Evolutionary conservation across 2,797 vertebrate species (phyloP).

Genomic region (Spheniscus humboldti): DNA sequence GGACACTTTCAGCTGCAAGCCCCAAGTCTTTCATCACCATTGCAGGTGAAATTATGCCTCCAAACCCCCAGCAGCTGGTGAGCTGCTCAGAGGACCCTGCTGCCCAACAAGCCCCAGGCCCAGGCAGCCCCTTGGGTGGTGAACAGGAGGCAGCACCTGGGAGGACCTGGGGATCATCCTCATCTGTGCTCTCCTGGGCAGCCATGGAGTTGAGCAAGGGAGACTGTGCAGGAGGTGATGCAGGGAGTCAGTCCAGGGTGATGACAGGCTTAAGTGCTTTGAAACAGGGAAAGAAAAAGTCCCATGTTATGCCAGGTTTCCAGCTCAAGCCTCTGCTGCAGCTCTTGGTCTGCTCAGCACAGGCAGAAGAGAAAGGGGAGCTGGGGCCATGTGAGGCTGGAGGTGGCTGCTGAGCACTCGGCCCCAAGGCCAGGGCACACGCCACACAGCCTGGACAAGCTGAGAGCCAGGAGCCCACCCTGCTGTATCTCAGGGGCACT

Average conservation of each 20-base stretch:
- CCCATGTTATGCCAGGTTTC: neutral
- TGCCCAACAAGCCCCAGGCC: neutral
- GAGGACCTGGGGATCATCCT: neutral
- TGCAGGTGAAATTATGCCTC: neutral
- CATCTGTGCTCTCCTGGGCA: neutral
- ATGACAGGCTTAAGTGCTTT: neutral
- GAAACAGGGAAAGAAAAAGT: neutral
- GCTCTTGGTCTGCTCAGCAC: neutral
- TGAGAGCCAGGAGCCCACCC: neutral
- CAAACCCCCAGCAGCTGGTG: neutral
- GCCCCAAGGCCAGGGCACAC: accelerated
- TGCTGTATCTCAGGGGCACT: too few species aligned
- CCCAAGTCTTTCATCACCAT: neutral
- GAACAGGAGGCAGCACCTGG: neutral
- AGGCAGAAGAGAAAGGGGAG: neutral
- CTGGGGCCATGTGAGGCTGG: too few species aligned
- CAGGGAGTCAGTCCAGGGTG: too few species aligned
- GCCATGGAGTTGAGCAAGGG: accelerated
- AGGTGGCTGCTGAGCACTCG: neutral
- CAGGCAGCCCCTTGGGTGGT: accelerated
- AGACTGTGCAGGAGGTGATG: neutral
- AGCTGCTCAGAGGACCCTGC: neutral
- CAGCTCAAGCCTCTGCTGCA: neutral
- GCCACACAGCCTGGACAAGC: accelerated
- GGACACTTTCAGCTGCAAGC: neutral